Evolutionary conservation across 2,888 invertebrate species (phyloP), one percentile per base, ranked within the genome.

Genomic region (Acleris laterana): DNA sequence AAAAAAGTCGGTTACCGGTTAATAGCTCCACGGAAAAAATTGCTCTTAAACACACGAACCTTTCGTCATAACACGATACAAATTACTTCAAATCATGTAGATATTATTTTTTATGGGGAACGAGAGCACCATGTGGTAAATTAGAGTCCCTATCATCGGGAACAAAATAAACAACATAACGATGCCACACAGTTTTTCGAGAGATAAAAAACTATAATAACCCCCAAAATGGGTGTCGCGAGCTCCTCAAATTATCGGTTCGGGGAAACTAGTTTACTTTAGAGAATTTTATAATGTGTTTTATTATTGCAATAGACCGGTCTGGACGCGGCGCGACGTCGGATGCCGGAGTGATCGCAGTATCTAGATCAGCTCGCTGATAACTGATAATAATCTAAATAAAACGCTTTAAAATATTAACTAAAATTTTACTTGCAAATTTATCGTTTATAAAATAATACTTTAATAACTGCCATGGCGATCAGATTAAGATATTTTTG

Each of bases 81-180:
- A 90, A 90, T 90, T 92, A 89, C 89, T 80, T 87, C 84, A 85
- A 89, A 90, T 89, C 84, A 87, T 89, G 87, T 91, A 85, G 87
- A 86, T 88, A 89, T 87, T 83, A 87, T 86, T 89, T 90, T 91
- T 90, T 90, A 87, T 79, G 72, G 68, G 70, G 74, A 75, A 78
- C 72, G 70, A 81, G 81, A 85, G 78, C 83, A 83, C 83, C 92
- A 92, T 90, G 88, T 90, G 93, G 89, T 91, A 89, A 91, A 91
- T 92, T 91, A 83, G 84, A 83, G 85, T 81, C 84, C 84, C 87
- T 85, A 84, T 84, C 79, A 82, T 79, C 77, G 81, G 74, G 76
- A 79, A 77, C 76, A 82, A 88, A 89, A 90, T 87, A 91, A 90
- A 90, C 87, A 89, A 85, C 79, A 73, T 83, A 84, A 89, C 83